Evolutionary conservation across 2,113 vertebrate species (phyloP).

Genomic region (Calonectris borealis): DNA sequence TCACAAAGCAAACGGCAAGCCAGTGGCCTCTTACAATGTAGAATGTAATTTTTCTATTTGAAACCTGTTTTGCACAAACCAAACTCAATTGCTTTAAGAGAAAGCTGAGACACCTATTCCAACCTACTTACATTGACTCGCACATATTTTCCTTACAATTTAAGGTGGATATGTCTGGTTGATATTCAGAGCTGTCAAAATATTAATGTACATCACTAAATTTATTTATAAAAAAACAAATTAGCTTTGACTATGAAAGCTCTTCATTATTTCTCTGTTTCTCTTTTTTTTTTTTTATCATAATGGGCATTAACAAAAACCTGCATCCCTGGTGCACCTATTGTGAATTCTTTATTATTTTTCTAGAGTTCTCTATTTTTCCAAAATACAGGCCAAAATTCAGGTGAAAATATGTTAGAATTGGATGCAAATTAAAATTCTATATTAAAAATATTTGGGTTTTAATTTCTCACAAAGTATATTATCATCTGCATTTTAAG

Average conservation of each 20-base stretch:
- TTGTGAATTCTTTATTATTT: background rate
- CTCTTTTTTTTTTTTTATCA: background rate
- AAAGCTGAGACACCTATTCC: background rate
- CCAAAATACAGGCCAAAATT: background rate
- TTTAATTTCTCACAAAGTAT: background rate
- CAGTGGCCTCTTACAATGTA: slow-evolving; percentile 16
- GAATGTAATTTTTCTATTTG: slow-evolving; percentile 43
- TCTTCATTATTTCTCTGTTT: background rate
- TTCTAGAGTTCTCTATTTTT: background rate
- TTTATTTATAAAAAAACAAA: background rate
- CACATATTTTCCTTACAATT: background rate
- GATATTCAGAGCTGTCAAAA: background rate
- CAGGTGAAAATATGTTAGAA: background rate
- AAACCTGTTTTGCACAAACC: background rate
- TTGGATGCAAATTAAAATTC: background rate
- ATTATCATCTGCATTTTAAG: background rate
- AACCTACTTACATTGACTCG: background rate
- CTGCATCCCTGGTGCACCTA: background rate
- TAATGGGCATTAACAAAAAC: background rate
- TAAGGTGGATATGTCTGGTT: background rate
- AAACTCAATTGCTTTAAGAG: background rate
- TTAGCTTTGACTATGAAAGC: background rate
- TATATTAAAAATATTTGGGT: background rate
- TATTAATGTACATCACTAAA: background rate
- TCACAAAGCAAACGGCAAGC: background rate